Evolutionary conservation across 2,888 invertebrate species (phyloP).

Genomic region (Scaptomyza tumidula): DNA sequence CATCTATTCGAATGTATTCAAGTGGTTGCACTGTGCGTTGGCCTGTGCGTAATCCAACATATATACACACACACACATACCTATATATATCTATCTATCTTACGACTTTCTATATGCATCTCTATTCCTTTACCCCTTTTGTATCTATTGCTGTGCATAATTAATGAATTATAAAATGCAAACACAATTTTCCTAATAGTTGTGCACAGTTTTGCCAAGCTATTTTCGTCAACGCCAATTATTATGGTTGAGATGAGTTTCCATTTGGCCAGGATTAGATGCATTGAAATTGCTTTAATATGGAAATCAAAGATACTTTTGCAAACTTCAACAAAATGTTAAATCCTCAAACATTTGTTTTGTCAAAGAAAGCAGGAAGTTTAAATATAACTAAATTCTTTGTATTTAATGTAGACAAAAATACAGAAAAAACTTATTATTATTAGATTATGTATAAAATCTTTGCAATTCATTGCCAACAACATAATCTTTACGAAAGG

Average conservation of each 20-base stretch:
- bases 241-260: conserved; percentile 9
- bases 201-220: conserved; percentile 47
- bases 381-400: too few relatives aligned
- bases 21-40: conserved; percentile 62
- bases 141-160: conserved; percentile 70
- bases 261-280: neutral
- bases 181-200: conserved; percentile 67
- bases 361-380: too few relatives aligned
- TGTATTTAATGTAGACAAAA: too few relatives aligned
- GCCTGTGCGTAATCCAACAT: conserved; percentile 72
- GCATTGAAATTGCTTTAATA: neutral
- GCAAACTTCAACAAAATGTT: too few relatives aligned
- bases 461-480: too few relatives aligned
- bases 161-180: conserved; percentile 82
- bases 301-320: too few relatives aligned
- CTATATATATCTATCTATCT: neutral
- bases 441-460: too few relatives aligned
- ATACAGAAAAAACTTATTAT: too few relatives aligned
- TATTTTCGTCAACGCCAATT: conserved; percentile 43
- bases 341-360: too few relatives aligned
- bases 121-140: conserved; percentile 5
- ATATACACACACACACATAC: neutral
- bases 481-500: too few relatives aligned
- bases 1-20: conserved; percentile 11
- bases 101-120: neutral